Evolutionary conservation across 2,888 invertebrate genomes (phyloP).

Genomic region (Halictus ligatus): DNA sequence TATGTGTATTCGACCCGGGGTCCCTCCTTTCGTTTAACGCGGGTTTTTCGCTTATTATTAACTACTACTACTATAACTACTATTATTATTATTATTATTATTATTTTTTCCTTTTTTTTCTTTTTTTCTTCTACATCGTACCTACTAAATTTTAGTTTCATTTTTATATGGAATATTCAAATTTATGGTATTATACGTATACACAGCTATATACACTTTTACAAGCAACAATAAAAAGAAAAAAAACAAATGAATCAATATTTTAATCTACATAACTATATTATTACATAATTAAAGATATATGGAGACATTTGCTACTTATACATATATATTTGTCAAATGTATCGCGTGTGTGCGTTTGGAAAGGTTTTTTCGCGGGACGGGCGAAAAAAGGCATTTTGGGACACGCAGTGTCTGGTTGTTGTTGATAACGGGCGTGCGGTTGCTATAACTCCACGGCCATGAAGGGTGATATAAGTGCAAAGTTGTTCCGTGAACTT

Average conservation of each 20-base stretch:
- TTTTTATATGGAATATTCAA: conserved; percentile 80
- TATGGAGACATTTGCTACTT: conserved; percentile 80
- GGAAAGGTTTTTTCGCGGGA: conserved; percentile 81
- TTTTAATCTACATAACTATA: conserved; percentile 78
- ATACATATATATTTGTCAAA: conserved; percentile 76
- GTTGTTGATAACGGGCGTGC: conserved; percentile 3
- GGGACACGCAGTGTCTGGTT: conserved; percentile 33
- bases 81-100: conserved; percentile 39
- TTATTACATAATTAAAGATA: conserved; percentile 77
- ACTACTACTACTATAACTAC: conserved; percentile 29
- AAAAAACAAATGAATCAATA: conserved; percentile 80
- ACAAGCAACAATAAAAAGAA: conserved; percentile 74
- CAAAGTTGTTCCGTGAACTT: conserved; percentile 76
- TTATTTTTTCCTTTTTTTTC: conserved; percentile 45
- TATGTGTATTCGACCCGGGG: conserved; percentile 39
- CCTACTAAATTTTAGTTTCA: conserved; percentile 80
- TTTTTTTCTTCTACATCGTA: conserved; percentile 79
- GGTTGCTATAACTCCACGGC: conserved; percentile 19
- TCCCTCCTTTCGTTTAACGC: conserved; percentile 63
- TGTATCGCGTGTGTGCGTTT: conserved; percentile 68
- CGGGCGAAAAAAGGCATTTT: conserved; percentile 70
- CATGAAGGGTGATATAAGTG: conserved; percentile 39
- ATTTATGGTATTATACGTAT: conserved; percentile 83
- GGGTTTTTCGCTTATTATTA: conserved; percentile 49
- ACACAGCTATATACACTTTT: conserved; percentile 83